Evolutionary conservation across 2,113 vertebrate species (phyloP).

Genomic region (Ptilonorhynchus violaceus): DNA sequence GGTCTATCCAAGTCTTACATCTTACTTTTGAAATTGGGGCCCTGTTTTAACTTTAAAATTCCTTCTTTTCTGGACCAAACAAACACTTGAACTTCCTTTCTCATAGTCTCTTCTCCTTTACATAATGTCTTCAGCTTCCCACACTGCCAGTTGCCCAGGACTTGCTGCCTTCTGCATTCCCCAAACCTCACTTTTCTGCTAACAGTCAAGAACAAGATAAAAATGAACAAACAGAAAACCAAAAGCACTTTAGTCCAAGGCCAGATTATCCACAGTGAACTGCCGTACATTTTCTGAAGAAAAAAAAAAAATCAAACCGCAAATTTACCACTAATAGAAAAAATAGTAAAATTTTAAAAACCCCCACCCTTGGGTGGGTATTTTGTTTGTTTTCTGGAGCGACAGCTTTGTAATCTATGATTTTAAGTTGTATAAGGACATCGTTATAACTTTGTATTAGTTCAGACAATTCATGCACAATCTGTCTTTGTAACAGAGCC

Average conservation of each 20-base stretch:
- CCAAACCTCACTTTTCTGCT: not conserved
- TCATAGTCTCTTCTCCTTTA: not conserved
- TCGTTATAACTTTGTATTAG: not conserved
- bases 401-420: not conserved
- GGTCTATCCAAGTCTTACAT: not conserved
- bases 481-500: not conserved
- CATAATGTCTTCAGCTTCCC: not conserved
- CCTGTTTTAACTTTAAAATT: not conserved
- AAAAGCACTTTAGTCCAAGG: not conserved
- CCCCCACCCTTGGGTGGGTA: rapidly evolving
- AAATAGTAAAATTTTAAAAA: not conserved
- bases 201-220: not conserved
- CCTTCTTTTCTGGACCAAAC: not conserved
- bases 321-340: not conserved
- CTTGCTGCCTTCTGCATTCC: not conserved
- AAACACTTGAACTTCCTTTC: not conserved
- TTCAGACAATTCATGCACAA: not conserved
- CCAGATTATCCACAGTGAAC: not conserved
- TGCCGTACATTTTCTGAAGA: not conserved
- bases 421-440: not conserved
- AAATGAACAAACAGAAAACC: not conserved
- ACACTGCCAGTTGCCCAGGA: not conserved
- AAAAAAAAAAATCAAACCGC: not conserved
- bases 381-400: not conserved
- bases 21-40: not conserved